A percentile compares a stretch with the other conserved stretches of the same genome.
phyloP scores from a whole-genome alignment of 2,113 vertebrate species.

The Hiodon tergisus region DNA sequence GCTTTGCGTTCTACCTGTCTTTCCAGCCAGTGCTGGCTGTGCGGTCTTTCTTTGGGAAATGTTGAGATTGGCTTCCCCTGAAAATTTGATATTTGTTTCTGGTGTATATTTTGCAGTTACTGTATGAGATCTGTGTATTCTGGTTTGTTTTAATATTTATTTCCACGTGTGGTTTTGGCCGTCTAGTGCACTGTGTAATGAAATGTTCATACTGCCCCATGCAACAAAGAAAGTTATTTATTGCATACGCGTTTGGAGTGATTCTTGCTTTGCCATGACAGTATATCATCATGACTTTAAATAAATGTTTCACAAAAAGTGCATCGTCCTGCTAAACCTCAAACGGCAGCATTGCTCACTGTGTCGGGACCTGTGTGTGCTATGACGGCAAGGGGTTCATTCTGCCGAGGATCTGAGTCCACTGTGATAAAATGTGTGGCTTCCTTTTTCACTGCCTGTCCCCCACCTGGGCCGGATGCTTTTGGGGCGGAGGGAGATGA shows the following conservation, averaged over 20 bases:
- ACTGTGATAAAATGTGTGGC: too few species aligned
- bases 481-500: too few species aligned
- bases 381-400: too few species aligned
- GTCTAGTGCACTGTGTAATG: slow-evolving; percentile 83
- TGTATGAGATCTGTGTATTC: slow-evolving; percentile 75
- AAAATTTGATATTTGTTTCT: slow-evolving; percentile 59
- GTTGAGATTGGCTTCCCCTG: slow-evolving; percentile 63
- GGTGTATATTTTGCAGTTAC: slow-evolving; percentile 70
- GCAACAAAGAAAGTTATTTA: slow-evolving; percentile 78
- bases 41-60: slow-evolving; percentile 62
- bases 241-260: slow-evolving; percentile 72
- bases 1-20: slow-evolving; percentile 54
- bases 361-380: background rate
- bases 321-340: background rate
- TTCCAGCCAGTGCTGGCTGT: slow-evolving; percentile 57
- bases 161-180: slow-evolving; percentile 68
- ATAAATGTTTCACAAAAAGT: background rate
- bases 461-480: background rate
- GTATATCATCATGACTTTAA: slow-evolving; percentile 30
- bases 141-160: slow-evolving; percentile 64
- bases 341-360: background rate
- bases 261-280: slow-evolving; percentile 66
- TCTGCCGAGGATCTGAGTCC: too few species aligned
- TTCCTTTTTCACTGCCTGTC: background rate
- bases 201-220: slow-evolving; percentile 75